phyloP scores from a whole-genome alignment of 2,888 invertebrate species.

The Microctonus brassicae region DNA sequence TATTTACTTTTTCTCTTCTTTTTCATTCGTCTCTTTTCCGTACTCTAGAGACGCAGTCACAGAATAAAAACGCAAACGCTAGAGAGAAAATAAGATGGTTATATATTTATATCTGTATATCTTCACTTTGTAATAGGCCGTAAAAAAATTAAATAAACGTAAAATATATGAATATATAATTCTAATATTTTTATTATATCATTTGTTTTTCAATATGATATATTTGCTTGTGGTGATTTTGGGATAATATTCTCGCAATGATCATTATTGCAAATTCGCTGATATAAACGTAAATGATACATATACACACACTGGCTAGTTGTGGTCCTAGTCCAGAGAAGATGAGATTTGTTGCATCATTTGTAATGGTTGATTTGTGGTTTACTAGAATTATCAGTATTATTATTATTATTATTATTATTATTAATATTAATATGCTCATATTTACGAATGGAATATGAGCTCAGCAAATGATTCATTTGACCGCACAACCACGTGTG shows the following conservation, averaged over 20 bases:
- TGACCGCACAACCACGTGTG: background rate
- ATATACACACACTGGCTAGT: constrained; percentile 4
- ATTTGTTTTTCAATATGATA: too few species aligned
- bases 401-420: background rate
- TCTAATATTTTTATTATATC: too few species aligned
- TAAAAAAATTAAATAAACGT: too few species aligned
- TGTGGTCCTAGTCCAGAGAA: constrained; percentile 15
- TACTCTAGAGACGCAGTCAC: background rate
- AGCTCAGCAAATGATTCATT: background rate
- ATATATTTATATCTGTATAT: background rate
- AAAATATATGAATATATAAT: too few species aligned
- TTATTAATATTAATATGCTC: background rate
- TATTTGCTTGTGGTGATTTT: too few species aligned
- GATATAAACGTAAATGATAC: background rate
- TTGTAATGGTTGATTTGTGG: constrained; percentile 29
- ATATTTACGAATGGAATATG: background rate
- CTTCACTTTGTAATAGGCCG: background rate
- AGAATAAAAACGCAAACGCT: background rate
- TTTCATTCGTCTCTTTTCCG: background rate
- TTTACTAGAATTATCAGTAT: background rate
- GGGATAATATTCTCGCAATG: too few species aligned
- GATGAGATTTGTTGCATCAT: constrained; percentile 29
- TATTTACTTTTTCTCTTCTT: background rate
- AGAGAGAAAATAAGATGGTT: background rate
- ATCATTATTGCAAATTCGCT: constrained; percentile 2